Evolutionary conservation across 2,888 invertebrate genomes (phyloP), one percentile per base, ranked within the genome.

Genomic region (Lobophora halterata): DNA sequence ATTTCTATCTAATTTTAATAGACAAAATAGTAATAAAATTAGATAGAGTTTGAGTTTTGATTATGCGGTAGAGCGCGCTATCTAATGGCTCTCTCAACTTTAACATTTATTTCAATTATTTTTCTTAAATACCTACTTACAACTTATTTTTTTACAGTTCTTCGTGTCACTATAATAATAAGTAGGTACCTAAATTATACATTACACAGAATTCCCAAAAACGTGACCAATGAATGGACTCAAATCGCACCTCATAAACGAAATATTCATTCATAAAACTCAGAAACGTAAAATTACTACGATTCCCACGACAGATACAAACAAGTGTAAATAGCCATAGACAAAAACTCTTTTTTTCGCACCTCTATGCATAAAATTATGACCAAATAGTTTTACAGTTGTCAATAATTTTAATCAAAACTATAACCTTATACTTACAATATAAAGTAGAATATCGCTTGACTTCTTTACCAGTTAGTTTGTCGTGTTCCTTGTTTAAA

Each of bases 251-350:
- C 24, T 39, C 26, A 9, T 20, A 34, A 31, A 38, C 5, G n/a
- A 48, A 43, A 44, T 39, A 41, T 25, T 38, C 45, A 52, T 52
- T 52, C 46, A 50, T 42, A 46, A 49, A 44, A n/a, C 26, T 28
- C 18, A 29, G 19, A 21, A 30, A 25, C 9, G 31, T 40, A 33
- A 29, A 30, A 30, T 35, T 28, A 44, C 43, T 41, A 38, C 29
- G 31, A 29, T 49, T 52, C 52, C 46, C 52, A 52, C 52, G 46
- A 25, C 43, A 43, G 34, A 40, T 34, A 44, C 41, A 48, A 49
- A 44, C 46, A 42, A 49, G 48, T 41, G 43, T 40, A 35, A n/a
- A 35, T 32, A 17, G 3, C 18, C 9, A 23, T 24, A 42, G 20
- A 46, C 38, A 52, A 52, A 36, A 46, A 41, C 38, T n/a, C n/a